A percentile compares a stretch with the other conserved stretches of the same genome.
Evolutionary conservation across 2,113 vertebrate species (phyloP).

Genomic region (Nannobrachium achirus): DNA sequence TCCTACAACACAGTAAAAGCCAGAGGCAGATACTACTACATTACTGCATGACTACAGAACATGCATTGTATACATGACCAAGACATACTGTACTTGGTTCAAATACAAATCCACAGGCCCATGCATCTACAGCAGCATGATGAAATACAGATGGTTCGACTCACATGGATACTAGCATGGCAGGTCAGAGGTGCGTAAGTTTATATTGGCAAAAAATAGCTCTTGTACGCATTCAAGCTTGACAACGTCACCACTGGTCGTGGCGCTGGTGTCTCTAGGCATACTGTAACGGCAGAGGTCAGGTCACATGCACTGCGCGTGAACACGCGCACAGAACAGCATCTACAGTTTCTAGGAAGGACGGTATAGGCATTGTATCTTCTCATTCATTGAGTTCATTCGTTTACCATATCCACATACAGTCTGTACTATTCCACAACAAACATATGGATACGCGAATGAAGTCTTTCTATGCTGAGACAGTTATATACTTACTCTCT

Average conservation of each 20-base stretch:
- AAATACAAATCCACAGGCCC: slow-evolving; percentile 26
- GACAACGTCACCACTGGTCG: too few species aligned
- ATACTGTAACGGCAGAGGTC: too few species aligned
- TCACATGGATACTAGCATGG: neutral
- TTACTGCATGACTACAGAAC: slow-evolving; percentile 10
- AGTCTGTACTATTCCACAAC: neutral
- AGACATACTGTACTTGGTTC: slow-evolving; percentile 22
- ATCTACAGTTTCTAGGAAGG: neutral
- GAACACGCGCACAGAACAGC: neutral
- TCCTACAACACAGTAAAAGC: slow-evolving; percentile 7
- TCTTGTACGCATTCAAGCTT: too few species aligned
- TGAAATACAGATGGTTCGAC: neutral
- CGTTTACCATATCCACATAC: neutral
- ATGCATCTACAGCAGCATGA: slow-evolving; percentile 44
- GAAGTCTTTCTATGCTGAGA: slow-evolving; percentile 20
- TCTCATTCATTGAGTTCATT: slow-evolving; percentile 11
- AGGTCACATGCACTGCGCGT: too few species aligned
- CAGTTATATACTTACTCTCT: slow-evolving; percentile 76
- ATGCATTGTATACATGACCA: slow-evolving; percentile 47
- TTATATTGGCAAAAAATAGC: too few species aligned
- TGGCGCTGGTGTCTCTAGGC: too few species aligned
- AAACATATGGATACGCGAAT: slow-evolving; percentile 22
- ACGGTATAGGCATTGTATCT: neutral
- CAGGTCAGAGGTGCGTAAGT: neutral
- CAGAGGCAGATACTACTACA: slow-evolving; percentile 23